Evolutionary conservation across 37 sponge, comb jelly and placozoan genomes (phyloP), one percentile per base, ranked within the genome.

Genomic region (Agelas oroides): DNA sequence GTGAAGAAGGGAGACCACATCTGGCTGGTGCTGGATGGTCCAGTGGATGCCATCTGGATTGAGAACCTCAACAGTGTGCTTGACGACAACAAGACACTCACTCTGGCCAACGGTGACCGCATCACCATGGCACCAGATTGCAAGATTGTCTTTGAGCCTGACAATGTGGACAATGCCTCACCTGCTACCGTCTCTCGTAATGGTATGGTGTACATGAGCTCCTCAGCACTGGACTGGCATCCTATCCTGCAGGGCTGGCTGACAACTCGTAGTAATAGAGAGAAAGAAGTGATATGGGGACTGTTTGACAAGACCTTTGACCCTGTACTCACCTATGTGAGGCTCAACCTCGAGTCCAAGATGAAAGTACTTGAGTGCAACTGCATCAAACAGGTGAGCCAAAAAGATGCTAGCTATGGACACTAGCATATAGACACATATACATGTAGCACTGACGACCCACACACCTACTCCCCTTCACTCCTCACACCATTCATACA

Each of bases 161-260:
- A 98, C 88, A 98, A 98, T 83, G 95, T 98, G 6, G 99, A 98
- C 92, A 98, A 98, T 73, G 99, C 99, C 37, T 96, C 97, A 20
- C 99, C 99, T 11, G 99, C 99, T 66, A 98, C 99, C 28, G 99
- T 98, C 1, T 98, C 99, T 27, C 92, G 99, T 17, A 98, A 98
- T 70, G 99, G 99, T 16, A 98, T 98, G 99, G 99, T 98, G 35
- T 98, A 91, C 93, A 98, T 98, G 99, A 96, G 97, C 81, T 96
- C 97, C 1, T 94, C 95, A 71, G 99, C 85, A 5, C 84, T 98
- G 60, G 96, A 98, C 70, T 98, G 99, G 99, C 77, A 89, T 60
- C 99, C 99, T 2, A 94, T 98, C 35, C 84, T 98, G 16, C 87
- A 91, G 73, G 95, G 98, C 1, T 97, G 98, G 98, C 89, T 97